Evolutionary conservation across 2,113 vertebrate species (phyloP).

Genomic region (Cyanocitta stelleri): DNA sequence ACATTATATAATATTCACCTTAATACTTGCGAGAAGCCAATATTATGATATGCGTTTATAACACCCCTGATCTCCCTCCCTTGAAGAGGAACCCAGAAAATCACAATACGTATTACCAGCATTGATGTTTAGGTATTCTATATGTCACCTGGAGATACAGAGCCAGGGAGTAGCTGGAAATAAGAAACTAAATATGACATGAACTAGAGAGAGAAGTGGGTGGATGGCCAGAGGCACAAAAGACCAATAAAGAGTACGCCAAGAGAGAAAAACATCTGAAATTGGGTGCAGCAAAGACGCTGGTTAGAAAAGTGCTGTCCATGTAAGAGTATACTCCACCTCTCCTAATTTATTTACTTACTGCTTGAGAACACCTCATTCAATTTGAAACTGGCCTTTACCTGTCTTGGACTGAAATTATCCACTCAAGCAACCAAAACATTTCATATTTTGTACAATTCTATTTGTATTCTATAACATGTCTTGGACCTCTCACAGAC

Average conservation of each 20-base stretch:
- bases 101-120: not conserved
- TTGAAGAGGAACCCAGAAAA: not conserved
- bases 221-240: not conserved
- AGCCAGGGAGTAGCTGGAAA: not conserved
- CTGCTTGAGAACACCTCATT: not conserved
- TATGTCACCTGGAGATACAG: not conserved
- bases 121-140: not conserved
- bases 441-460: not conserved
- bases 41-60: too few relatives aligned
- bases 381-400: not conserved
- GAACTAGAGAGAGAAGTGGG: not conserved
- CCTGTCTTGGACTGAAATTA: not conserved
- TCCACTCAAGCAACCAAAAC: not conserved
- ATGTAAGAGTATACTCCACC: not conserved
- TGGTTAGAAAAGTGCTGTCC: not conserved
- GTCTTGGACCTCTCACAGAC: not conserved
- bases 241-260: not conserved
- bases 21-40: too few relatives aligned
- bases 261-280: not conserved
- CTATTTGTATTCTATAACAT: not conserved
- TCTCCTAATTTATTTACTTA: not conserved
- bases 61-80: not conserved
- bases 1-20: too few relatives aligned
- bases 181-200: not conserved
- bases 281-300: not conserved